Evolutionary conservation across 1,140 invertebrate species (phyloP).

Genomic region (Scaptomyza pallida): DNA sequence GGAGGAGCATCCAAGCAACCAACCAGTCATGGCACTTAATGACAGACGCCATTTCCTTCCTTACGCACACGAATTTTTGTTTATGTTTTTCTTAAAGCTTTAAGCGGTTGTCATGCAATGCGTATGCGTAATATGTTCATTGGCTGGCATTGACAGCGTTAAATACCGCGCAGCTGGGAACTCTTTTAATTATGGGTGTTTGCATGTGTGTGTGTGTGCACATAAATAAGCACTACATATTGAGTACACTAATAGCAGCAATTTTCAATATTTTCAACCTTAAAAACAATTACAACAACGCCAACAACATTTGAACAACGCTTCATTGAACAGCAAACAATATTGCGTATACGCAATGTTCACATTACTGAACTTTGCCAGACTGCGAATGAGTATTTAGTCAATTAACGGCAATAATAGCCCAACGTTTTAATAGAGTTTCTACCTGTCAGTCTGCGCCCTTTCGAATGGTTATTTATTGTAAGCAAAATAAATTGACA

Average conservation of each 20-base stretch:
- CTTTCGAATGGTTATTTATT: neutral
- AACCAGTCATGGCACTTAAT: constrained; percentile 37
- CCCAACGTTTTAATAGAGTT: constrained; percentile 3
- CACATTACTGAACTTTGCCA: constrained; percentile 8
- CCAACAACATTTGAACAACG: constrained; percentile 22
- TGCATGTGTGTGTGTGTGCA: neutral
- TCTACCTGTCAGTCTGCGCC: constrained; percentile 20
- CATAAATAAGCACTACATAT: constrained; percentile 12
- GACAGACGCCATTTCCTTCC: constrained; percentile 32
- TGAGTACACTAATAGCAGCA: constrained; percentile 31
- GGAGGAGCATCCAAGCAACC: neutral
- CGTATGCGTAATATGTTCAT: constrained; percentile 49
- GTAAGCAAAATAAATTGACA: neutral
- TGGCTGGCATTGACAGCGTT: constrained; percentile 27
- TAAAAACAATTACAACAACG: neutral
- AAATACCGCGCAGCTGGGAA: constrained; percentile 14
- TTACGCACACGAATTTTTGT: neutral
- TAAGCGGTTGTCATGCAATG: constrained; percentile 25
- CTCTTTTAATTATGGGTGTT: neutral
- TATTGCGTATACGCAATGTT: constrained; percentile 24
- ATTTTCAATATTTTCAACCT: constrained; percentile 14
- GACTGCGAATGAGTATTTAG: constrained; percentile 16
- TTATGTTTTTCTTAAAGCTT: constrained; percentile 19
- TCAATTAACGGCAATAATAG: constrained; percentile 20
- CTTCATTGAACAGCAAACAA: constrained; percentile 9